Conservation (phyloP, 2,797 vertebrate species). For the Poecilia gillii region DNA sequence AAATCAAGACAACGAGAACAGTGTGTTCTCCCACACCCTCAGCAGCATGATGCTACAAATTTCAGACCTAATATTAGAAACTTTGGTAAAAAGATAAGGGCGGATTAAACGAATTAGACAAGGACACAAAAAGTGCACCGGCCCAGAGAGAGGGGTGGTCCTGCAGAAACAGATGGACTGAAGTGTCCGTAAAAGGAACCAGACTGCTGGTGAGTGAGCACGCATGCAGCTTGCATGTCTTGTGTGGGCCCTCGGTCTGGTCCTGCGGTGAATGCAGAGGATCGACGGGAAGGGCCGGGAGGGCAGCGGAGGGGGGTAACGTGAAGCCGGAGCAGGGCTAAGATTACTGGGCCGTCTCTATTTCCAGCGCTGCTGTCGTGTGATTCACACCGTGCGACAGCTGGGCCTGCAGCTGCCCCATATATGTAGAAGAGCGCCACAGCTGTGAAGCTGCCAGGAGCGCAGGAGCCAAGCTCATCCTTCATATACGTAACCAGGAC, state of each 20-base stretch:
- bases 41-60: slow-evolving; percentile 57
- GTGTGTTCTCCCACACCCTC: slow-evolving; percentile 69
- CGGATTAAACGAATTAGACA: slow-evolving; percentile 70
- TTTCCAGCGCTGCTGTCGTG: slow-evolving; percentile 91
- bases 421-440: slow-evolving; percentile 88
- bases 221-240: slow-evolving; percentile 28
- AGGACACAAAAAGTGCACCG: slow-evolving; percentile 43
- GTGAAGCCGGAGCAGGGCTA: slow-evolving; percentile 88
- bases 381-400: slow-evolving; percentile 92
- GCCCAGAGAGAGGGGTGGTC: slow-evolving; percentile 37
- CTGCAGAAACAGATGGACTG: slow-evolving; percentile 63
- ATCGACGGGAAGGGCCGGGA: slow-evolving; percentile 60
- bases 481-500: slow-evolving; percentile 81
- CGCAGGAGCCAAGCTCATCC: slow-evolving; percentile 86
- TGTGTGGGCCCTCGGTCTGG: slow-evolving; percentile 59
- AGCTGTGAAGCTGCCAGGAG: slow-evolving; percentile 91
- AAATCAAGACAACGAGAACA: slow-evolving; percentile 78
- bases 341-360: slow-evolving; percentile 92
- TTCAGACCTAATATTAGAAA: slow-evolving; percentile 67
- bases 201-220: slow-evolving; percentile 52
- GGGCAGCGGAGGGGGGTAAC: slow-evolving; percentile 77
- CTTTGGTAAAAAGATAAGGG: slow-evolving; percentile 60
- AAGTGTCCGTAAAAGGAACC: slow-evolving; percentile 77
- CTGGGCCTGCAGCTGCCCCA: slow-evolving; percentile 95
- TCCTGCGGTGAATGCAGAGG: slow-evolving; percentile 64